Base-by-base conservation (phyloP, 2,113 vertebrate genomes). In the Burhinus bistriatus region DNA sequence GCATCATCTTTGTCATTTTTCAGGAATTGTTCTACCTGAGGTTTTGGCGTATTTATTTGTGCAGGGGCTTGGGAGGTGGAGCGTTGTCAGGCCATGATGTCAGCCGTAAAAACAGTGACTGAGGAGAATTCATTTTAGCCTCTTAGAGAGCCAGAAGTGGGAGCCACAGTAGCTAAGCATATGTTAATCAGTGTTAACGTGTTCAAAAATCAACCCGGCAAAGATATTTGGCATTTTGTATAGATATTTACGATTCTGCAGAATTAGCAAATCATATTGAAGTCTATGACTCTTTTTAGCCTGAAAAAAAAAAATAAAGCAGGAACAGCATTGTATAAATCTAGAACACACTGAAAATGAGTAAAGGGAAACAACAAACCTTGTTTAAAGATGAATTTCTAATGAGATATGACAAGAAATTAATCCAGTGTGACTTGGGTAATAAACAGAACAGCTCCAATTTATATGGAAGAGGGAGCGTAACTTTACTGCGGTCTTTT, bases 111-210 rank as follows among this genome's bases (percentile, higher is more conserved):
- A 22, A 3, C 65, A 7, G 54, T 5, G 12, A 0, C 59, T 18
- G 61, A 9, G 23, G 12, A 49, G 19, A 20, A 54, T 62, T 54
- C 57, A 8, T 57, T 44, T 21, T 2, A 42, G 45, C 68, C 38
- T 79, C 58, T 9, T 10, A 12, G 59, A 51, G n/a, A 86, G 68
- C 45, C 85, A 25, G 10, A 25, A 12, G 77, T 8, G 0, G 78
- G 38, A 78, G 47, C 65, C 52, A n/a, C 38, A 11, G 88, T 8
- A 55, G 52, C 68, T 34, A 19, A 66, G 59, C 36, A 30, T 6
- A 1, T 5, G 14, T 29, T 22, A 64, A 47, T 20, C 59, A 44
- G 25, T 0, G 0, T 0, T n/a, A 3, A 61, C 38, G 3, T 2
- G 45, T 3, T 72, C 55, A 49, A 55, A 55, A 51, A 29, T 1